Evolutionary conservation across 2,888 invertebrate species (phyloP), one percentile per base, ranked within the genome.

Genomic region (Sinohyriopsis cumingii): DNA sequence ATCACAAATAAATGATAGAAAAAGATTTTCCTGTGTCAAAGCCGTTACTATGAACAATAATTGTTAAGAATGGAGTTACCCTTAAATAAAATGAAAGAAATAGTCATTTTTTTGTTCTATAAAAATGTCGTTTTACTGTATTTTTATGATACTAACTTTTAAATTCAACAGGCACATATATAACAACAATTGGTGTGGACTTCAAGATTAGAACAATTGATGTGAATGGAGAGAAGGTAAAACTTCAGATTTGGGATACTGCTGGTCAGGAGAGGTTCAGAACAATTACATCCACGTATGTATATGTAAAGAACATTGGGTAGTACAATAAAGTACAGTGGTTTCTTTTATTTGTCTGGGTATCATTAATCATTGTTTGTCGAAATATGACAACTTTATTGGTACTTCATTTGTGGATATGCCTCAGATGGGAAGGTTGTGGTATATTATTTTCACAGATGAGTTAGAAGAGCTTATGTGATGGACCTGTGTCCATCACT

Each of bases 141-240:
- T 59, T 24, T 24, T 22, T 59, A 24, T 59, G 19, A 22, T 24
- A 22, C 12, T 22, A 22, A 22, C 59, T 22, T 57, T 7, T 7
- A 57, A 15, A 25, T 19, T 57, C 80, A 85, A 66, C 82, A 91
- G 92, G 91, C 59, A 92, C 91, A 76, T 92, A 92, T 90, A 99
- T 99, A 89, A 99, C 99, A 72, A 99, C 99, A 63, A 99, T 99
- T 90, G 99, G 99, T 77, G 99, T 99, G 67, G 99, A 99, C 92
- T 99, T 99, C 91, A 99, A 99, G 93, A 99, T 99, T 90, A 93
- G 98, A 89, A 99, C 99, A 78, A 94, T 99, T 25, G 88, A 89
- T 74, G 87, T 92, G 12, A 89, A 90, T 72, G 91, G 91, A 20
- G 90, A 91, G 78, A 86, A 90, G 64, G 90, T 92, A 4, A 92